Evolutionary conservation across 64 coral and sea anemone species (phyloP), one percentile per base, ranked within the genome.

Genomic region (Platygyra sinensis): DNA sequence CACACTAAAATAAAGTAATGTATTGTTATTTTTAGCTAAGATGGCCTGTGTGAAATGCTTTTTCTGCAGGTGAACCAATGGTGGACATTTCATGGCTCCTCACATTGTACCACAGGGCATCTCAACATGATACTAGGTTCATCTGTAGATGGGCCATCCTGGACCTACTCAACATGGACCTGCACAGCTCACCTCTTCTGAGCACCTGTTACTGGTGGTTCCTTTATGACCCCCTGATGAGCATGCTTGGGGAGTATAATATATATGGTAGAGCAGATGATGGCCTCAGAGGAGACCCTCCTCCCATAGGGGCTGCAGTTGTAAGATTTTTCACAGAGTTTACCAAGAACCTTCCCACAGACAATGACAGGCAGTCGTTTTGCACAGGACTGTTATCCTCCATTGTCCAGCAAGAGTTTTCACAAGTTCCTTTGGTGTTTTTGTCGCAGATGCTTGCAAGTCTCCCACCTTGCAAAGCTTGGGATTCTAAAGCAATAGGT

Each of bases 81-180:
- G 73, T 95, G 78, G 65, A 95, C 49, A 57, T 91, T 22, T 90
- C 94, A 19, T 96, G 94, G 94, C 14, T 97, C 4, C 76, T 86
- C 3, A 94, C 88, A 27, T 12, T 97, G 54, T 64, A 91, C 62
- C 76, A 77, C 71, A 90, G 76, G 31, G 82, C 95, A 16, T 29
- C 88, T 20, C 67, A 82, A 74, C 95, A 97, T 69, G 91, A 93
- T 52, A 94, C 46, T 51, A 86, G 67, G 51, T 94, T 74, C 51
- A 91, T 97, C 36, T 92, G 92, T 19, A 80, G 90, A 79, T 97
- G 95, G 95, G 92, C 74, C 39, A 69, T 94, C 13, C 89, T 93
- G 82, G 95, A 94, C 16, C 24, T 97, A 3, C 74, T 97, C 73
- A 78, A 75, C 30, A 83, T 94, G 60, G 88, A 97, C 62, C 63